Evolutionary conservation across 1,140 invertebrate species (phyloP), one percentile per base, ranked within the genome.

Genomic region (Trachymyrmex cornetzi): DNA sequence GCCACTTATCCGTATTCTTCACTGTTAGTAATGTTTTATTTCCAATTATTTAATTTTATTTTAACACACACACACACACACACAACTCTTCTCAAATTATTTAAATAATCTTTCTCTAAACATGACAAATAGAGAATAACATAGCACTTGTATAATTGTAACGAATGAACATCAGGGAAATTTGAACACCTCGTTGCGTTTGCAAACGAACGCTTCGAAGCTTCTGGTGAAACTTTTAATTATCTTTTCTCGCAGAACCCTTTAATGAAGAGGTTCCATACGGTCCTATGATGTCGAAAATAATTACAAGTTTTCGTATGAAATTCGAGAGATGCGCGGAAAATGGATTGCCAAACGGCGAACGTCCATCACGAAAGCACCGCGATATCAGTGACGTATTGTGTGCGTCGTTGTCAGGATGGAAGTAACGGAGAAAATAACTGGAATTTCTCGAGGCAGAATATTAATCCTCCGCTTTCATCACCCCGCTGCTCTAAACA

Each of bases 221-320:
- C 85, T 86, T 34, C 61, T 64, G 53, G 63, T 66, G 69, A 75
- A 93, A 93, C 88, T 93, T 94, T 94, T 94, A 93, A 94, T 93
- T 93, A 93, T 93, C 89, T 81, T 87, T 34, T 89, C 88, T 86
- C 74, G 34, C 22, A 82, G 71, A 86, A 88, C 82, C 86, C 89
- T 93, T 92, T 92, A 92, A 92, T 91, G 87, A 93, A 92, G 91
- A 93, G 84, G 59, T 63, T 74, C 34, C 55, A 7, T 27, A 50
- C 71, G 74, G 50, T 22, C 59, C 30, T 85, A 87, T 74, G 77
- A 90, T 72, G 71, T 82, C 64, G 85, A 91, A 92, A 93, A 92
- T 93, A 93, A 94, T 94, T 93, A 93, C 85, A 92, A 93, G 87
- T 92, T 93, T 88, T 69, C 22, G 63, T 89, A 77, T 61, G 89